These are phyloP conservation scores for Scaptomyza tumidula DNA, from an alignment of 2,888 invertebrate species.

Conservation along the genomic window DNA sequence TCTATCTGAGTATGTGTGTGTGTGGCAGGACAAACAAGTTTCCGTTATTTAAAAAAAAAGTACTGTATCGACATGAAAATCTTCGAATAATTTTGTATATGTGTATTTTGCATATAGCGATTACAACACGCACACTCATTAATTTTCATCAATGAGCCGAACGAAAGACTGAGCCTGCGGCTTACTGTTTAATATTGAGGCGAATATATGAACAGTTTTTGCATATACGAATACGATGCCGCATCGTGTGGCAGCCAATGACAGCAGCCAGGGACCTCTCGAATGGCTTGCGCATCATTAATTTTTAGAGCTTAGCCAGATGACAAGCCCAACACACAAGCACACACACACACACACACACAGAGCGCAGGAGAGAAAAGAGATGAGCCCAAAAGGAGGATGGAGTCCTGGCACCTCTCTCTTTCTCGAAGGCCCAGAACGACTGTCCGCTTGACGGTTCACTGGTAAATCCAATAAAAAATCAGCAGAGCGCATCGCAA, in stretches of 20 bases:
- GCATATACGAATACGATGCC: slow-evolving; percentile 52
- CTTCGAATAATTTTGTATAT: slow-evolving; percentile 40
- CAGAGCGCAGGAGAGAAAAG: slow-evolving; percentile 1
- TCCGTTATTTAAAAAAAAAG: slow-evolving; percentile 33
- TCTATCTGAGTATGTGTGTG: slow-evolving; percentile 8
- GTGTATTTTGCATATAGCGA: slow-evolving; percentile 60
- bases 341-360: slow-evolving; percentile 48
- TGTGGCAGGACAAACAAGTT: slow-evolving; percentile 31
- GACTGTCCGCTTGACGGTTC: slow-evolving; percentile 63
- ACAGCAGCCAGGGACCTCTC: slow-evolving; percentile 63
- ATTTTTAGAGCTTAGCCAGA: slow-evolving; percentile 85
- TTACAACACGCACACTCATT: slow-evolving; percentile 74
- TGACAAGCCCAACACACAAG: slow-evolving; percentile 79
- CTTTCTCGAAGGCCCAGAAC: slow-evolving; percentile 19
- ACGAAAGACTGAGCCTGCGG: slow-evolving; percentile 65
- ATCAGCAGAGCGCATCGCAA: slow-evolving; percentile 46
- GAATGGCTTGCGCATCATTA: slow-evolving; percentile 83
- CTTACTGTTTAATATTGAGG: slow-evolving; percentile 49
- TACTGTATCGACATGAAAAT: slow-evolving; percentile 55
- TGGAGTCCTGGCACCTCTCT: slow-evolving; percentile 47
- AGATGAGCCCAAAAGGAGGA: background rate
- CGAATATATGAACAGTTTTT: slow-evolving; percentile 70
- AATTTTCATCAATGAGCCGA: slow-evolving; percentile 74
- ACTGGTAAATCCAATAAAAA: slow-evolving; percentile 69
- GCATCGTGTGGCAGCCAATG: slow-evolving; percentile 64